Evolutionary conservation across 2,888 invertebrate genomes (phyloP).

Genomic region (Apotomis turbidana): DNA sequence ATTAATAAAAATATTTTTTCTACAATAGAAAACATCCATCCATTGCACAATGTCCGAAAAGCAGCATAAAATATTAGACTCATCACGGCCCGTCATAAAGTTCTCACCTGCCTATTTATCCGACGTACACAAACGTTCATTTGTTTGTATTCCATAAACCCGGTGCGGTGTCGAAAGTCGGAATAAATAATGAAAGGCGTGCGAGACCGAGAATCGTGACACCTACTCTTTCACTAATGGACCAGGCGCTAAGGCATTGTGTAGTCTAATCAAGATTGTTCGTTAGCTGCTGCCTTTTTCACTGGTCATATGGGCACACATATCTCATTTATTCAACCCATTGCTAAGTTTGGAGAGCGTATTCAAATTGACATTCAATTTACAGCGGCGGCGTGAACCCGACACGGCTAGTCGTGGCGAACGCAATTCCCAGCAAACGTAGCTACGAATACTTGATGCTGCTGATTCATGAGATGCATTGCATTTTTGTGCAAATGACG

Average conservation of each 20-base stretch:
- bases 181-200: conserved; percentile 78
- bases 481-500: background rate
- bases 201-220: conserved; percentile 75
- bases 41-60: conserved; percentile 37
- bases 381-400: conserved; percentile 33
- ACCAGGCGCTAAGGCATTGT: conserved; percentile 71
- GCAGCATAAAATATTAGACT: conserved; percentile 44
- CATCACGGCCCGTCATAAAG: conserved; percentile 50
- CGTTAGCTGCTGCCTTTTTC: conserved; percentile 68
- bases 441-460: background rate
- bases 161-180: conserved; percentile 64
- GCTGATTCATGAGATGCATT: background rate
- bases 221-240: conserved; percentile 80
- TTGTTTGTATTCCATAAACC: conserved; percentile 65
- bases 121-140: conserved; percentile 67
- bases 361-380: conserved; percentile 37
- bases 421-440: background rate
- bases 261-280: conserved; percentile 76
- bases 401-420: conserved; percentile 21
- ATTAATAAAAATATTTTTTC: too few species aligned
- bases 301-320: conserved; percentile 61
- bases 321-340: conserved; percentile 56
- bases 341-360: conserved; percentile 38
- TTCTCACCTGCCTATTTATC: conserved; percentile 57
- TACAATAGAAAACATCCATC: conserved; percentile 20